Evolutionary conservation across 2,797 vertebrate genomes (phyloP).

Genomic region (Eutrigla gurnardus): DNA sequence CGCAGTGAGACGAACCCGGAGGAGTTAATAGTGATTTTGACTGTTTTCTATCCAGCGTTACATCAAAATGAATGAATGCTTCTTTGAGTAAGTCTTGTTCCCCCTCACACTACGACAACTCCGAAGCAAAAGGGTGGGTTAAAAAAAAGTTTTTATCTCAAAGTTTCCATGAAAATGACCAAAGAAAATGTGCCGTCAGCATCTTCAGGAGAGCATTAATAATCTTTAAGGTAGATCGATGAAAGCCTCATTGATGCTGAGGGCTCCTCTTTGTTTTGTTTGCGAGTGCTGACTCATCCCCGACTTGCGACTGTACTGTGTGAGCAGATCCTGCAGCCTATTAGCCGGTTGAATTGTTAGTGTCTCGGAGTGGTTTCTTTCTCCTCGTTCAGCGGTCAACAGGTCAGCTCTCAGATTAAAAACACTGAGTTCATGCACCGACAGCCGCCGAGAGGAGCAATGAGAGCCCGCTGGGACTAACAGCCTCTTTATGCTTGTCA

Average conservation of each 20-base stretch:
- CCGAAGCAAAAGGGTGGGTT: neutral
- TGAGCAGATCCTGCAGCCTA: constrained; percentile 52
- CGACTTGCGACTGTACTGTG: constrained; percentile 11
- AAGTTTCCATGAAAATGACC: constrained; percentile 29
- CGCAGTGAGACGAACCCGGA: neutral
- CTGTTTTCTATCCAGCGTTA: neutral
- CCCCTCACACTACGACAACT: neutral
- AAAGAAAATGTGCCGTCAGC: constrained; percentile 10
- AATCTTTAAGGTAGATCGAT: constrained; percentile 62
- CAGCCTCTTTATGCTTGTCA: constrained; percentile 35
- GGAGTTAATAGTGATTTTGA: neutral
- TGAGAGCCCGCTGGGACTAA: constrained; percentile 33
- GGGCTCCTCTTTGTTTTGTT: constrained; percentile 52
- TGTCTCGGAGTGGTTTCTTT: constrained; percentile 36
- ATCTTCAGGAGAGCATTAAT: constrained; percentile 39
- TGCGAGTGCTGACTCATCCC: constrained; percentile 69
- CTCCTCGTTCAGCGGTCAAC: constrained; percentile 45
- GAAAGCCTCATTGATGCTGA: constrained; percentile 59
- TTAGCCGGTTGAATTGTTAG: constrained; percentile 70
- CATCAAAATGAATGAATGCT: neutral
- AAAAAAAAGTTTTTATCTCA: constrained; percentile 7
- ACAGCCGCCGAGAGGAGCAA: constrained; percentile 34
- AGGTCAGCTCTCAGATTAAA: constrained; percentile 61
- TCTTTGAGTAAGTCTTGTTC: constrained; percentile 8
- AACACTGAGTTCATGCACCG: constrained; percentile 45